These are phyloP conservation scores for Gadopsis bispinosus DNA, from an alignment of 2,797 vertebrate genomes.

Conservation along the genomic window DNA sequence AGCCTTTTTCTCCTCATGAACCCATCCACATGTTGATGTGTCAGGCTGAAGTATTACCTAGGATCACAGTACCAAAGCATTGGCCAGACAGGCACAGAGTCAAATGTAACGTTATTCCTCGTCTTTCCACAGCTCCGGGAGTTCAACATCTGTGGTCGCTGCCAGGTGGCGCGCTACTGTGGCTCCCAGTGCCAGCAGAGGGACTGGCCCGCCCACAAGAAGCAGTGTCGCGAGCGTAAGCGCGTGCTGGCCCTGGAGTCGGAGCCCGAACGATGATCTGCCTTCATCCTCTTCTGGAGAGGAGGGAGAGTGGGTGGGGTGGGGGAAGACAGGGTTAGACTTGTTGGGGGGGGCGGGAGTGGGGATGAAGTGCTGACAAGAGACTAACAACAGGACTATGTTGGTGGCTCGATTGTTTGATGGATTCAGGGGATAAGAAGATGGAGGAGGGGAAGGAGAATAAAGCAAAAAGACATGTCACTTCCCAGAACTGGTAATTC, in stretches of 20 bases:
- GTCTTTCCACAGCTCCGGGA: slow-evolving; percentile 88
- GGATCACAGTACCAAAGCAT: not conserved
- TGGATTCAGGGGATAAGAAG: slow-evolving; percentile 49
- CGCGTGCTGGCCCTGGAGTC: slow-evolving; percentile 93
- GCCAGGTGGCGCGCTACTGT: slow-evolving; percentile 97
- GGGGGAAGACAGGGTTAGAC: slow-evolving; percentile 54
- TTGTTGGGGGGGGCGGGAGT: slow-evolving; percentile 45
- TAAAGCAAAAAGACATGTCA: slow-evolving; percentile 72
- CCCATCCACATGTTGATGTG: not conserved
- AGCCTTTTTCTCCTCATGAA: not conserved
- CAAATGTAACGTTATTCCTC: not conserved
- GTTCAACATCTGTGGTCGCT: slow-evolving; percentile 98
- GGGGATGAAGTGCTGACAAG: slow-evolving; percentile 66
- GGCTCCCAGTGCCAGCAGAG: slow-evolving; percentile 99
- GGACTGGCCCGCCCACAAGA: slow-evolving; percentile 99
- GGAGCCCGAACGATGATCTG: slow-evolving; percentile 94
- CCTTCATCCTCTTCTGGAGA: slow-evolving; percentile 56
- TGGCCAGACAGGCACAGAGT: not conserved
- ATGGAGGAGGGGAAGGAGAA: slow-evolving; percentile 55
- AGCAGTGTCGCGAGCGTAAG: slow-evolving; percentile 97
- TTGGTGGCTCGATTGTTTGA: slow-evolving; percentile 69
- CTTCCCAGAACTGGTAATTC: slow-evolving; percentile 83
- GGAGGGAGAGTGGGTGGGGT: slow-evolving; percentile 41
- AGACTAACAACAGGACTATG: slow-evolving; percentile 73
- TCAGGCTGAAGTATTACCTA: not conserved